A percentile compares a stretch with the other conserved stretches of the same genome.
Conservation (phyloP, 2,797 vertebrate species). For the Falco peregrinus region DNA sequence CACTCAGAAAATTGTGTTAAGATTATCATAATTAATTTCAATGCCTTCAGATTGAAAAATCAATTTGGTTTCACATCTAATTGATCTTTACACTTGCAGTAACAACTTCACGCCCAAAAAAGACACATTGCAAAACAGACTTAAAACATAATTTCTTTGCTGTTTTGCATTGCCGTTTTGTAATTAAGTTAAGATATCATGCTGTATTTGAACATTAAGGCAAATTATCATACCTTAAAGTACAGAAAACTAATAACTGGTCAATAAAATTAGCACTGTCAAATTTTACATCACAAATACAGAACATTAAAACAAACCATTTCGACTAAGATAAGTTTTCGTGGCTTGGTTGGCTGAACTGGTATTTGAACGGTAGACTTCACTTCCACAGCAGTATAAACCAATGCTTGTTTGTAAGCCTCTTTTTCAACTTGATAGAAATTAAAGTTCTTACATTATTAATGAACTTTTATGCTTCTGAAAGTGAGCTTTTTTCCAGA, state of each 20-base stretch:
- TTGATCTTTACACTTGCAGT: background rate
- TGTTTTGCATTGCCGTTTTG: background rate
- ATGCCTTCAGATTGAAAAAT: background rate
- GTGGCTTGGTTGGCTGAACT: background rate
- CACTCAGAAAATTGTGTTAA: background rate
- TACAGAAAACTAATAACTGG: background rate
- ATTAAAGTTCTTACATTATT: background rate
- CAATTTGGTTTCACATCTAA: background rate
- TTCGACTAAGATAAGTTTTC: background rate
- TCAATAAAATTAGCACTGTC: background rate
- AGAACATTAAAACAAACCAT: background rate
- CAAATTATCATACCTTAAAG: background rate
- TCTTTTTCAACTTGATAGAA: background rate
- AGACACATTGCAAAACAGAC: background rate
- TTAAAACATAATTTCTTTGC: background rate
- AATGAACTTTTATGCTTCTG: background rate
- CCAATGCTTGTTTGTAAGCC: background rate
- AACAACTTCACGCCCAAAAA: background rate
- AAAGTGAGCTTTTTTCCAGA: background rate
- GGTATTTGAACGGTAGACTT: background rate
- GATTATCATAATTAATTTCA: background rate
- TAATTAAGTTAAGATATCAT: rapidly evolving
- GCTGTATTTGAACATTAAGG: background rate
- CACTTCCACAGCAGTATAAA: background rate
- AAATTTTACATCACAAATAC: background rate